phyloP scores from a whole-genome alignment of 2,113 vertebrate genomes.

The Oplegnathus fasciatus region DNA sequence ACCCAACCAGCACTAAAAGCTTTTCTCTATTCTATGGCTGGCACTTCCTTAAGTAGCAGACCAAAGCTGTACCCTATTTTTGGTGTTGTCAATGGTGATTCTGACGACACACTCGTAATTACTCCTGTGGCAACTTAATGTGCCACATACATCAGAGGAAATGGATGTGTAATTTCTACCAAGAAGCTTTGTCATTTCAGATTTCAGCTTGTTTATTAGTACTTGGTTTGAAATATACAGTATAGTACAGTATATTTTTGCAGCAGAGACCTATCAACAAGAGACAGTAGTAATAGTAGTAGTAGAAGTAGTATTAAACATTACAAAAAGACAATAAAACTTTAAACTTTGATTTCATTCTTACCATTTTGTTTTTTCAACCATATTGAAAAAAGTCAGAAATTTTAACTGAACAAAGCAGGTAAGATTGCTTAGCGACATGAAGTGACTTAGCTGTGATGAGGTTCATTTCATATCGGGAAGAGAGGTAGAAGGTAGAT shows the following conservation, averaged over 20 bases:
- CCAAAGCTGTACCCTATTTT: slow-evolving; percentile 54
- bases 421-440: background rate
- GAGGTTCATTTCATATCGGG: background rate
- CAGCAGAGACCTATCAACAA: background rate
- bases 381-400: background rate
- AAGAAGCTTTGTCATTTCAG: too few relatives aligned
- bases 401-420: background rate
- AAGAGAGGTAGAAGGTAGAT: background rate
- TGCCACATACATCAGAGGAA: background rate
- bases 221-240: background rate
- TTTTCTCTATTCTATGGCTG: background rate
- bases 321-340: background rate
- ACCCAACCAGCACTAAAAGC: background rate
- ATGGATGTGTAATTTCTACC: background rate
- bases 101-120: background rate
- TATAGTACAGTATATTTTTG: background rate
- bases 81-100: background rate
- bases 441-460: background rate
- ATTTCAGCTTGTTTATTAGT: background rate
- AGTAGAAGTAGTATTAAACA: background rate
- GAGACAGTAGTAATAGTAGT: background rate
- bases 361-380: background rate
- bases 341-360: background rate
- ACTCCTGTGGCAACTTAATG: slow-evolving; percentile 22
- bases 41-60: background rate